These are phyloP conservation scores for Drosophila silvestris DNA, from an alignment of 2,888 invertebrate species.

Conservation along the genomic window DNA sequence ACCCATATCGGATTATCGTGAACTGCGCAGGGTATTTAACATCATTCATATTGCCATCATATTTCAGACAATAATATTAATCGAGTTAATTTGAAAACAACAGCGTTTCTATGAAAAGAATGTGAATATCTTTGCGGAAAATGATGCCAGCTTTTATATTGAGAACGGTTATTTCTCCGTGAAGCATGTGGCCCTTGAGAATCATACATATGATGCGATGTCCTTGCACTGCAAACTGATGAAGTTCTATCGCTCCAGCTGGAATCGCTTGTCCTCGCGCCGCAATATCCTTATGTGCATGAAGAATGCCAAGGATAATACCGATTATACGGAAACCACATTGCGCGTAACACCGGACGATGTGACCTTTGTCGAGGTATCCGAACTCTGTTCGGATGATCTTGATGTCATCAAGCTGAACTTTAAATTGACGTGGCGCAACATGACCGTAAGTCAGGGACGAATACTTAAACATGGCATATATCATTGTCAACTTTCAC, in stretches of 20 bases:
- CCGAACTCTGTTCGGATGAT: constrained; percentile 77
- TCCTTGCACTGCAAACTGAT: constrained; percentile 73
- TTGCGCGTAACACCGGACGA: constrained; percentile 79
- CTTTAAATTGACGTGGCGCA: constrained; percentile 80
- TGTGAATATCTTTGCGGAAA: constrained; percentile 82
- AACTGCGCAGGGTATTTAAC: constrained; percentile 68
- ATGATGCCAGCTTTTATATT: constrained; percentile 81
- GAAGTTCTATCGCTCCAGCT: constrained; percentile 75
- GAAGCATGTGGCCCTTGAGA: constrained; percentile 79
- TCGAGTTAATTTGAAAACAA: background rate
- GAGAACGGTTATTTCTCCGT: constrained; percentile 79
- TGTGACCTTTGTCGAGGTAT: constrained; percentile 77
- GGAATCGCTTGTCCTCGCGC: constrained; percentile 82
- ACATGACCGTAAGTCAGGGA: constrained; percentile 69
- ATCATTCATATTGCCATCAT: background rate
- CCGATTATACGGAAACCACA: constrained; percentile 60
- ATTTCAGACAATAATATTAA: background rate
- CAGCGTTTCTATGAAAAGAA: constrained; percentile 72
- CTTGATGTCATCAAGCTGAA: constrained; percentile 68
- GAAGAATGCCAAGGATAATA: constrained; percentile 61
- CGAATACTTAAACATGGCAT: too few relatives aligned
- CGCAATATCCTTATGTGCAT: constrained; percentile 76
- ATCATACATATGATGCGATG: constrained; percentile 80
- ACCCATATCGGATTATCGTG: constrained; percentile 71
- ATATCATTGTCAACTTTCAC: too few relatives aligned